Conservation (phyloP, 2,888 invertebrate species). For the Seira musarum region DNA sequence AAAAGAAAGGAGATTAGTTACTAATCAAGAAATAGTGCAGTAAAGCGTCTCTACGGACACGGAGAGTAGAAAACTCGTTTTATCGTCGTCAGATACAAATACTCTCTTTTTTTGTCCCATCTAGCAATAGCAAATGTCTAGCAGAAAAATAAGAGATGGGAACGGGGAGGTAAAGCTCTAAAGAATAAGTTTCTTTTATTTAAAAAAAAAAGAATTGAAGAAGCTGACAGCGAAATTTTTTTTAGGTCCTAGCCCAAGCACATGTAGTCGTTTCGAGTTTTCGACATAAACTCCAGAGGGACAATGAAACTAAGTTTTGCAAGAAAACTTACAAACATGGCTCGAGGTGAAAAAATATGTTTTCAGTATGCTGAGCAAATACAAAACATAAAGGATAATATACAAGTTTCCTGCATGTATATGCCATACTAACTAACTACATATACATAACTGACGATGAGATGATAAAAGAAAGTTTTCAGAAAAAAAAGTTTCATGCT, state of each 20-base stretch:
- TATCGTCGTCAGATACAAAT: neutral
- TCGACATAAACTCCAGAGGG: conserved; percentile 8
- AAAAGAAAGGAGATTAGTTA: conserved; percentile 62
- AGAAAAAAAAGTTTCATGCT: neutral
- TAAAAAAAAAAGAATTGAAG: neutral
- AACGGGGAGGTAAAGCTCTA: neutral
- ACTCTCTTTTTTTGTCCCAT: neutral
- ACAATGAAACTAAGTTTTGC: conserved; percentile 6
- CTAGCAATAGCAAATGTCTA: too few species aligned
- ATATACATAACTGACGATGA: too few species aligned
- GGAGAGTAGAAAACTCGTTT: conserved; percentile 5
- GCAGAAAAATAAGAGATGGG: neutral
- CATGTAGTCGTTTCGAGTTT: conserved; percentile 15
- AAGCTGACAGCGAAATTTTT: conserved; percentile 6
- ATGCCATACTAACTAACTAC: neutral
- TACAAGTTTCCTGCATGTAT: neutral
- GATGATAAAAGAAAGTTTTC: conserved; percentile 7
- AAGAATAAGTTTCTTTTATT: conserved; percentile 6
- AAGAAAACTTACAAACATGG: conserved; percentile 15
- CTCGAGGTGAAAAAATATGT: conserved; percentile 15
- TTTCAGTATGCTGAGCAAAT: conserved; percentile 5
- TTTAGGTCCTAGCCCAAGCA: conserved; percentile 1
- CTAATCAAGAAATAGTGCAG: conserved; percentile 62
- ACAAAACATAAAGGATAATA: neutral
- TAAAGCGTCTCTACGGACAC: conserved; percentile 49